Percentiles rank a stretch among this genome's conserved stretches.
Evolutionary conservation across 2,888 invertebrate species (phyloP).

Genomic region (Blomia tropicalis): DNA sequence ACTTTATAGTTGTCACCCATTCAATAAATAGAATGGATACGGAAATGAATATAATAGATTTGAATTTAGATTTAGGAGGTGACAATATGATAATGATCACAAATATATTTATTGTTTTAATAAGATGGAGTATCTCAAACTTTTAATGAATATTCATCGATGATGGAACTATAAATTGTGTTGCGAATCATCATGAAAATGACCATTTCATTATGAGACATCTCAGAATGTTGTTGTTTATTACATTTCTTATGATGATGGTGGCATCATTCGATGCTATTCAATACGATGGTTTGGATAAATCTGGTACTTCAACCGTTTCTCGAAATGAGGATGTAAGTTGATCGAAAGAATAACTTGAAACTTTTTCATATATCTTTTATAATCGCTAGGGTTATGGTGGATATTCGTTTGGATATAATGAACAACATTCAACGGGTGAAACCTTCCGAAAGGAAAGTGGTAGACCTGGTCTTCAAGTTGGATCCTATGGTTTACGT

Average conservation of each 20-base stretch:
- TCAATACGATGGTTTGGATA: neutral
- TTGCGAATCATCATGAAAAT: neutral
- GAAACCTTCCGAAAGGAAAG: constrained; percentile 28
- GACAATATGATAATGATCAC: neutral
- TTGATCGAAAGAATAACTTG: neutral
- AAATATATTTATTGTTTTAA: neutral
- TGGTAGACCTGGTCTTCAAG: constrained; percentile 25
- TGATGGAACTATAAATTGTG: neutral
- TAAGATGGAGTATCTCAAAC: too few species aligned
- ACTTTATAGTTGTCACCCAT: too few species aligned
- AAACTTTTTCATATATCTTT: neutral
- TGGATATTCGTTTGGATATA: constrained; percentile 29
- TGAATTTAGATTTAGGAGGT: neutral
- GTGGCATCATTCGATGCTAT: neutral
- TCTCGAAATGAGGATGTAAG: constrained; percentile 18
- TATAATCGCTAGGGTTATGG: constrained; percentile 19
- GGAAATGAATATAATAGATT: too few species aligned
- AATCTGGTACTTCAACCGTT: constrained; percentile 19
- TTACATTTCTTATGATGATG: neutral
- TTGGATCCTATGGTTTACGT: constrained; percentile 27
- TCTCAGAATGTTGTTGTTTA: constrained; percentile 20
- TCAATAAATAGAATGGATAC: too few species aligned
- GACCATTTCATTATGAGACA: too few species aligned
- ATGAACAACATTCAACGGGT: constrained; percentile 28
- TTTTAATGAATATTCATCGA: too few species aligned